phyloP scores from a whole-genome alignment of 2,888 invertebrate species.

The Nymphalis c-album region DNA sequence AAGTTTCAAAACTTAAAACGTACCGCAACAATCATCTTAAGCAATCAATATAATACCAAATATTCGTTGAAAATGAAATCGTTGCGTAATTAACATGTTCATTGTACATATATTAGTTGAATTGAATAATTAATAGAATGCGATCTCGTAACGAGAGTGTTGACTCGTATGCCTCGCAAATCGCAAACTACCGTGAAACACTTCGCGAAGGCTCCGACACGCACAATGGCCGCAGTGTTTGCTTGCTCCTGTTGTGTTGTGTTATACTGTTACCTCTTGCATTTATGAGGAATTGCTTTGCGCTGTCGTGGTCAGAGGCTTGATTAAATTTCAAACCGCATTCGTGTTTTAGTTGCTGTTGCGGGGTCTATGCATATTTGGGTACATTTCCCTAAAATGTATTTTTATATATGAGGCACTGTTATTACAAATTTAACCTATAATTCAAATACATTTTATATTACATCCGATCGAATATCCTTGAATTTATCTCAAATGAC shows the following conservation, averaged over 20 bases:
- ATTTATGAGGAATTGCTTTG: constrained; percentile 53
- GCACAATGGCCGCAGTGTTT: constrained; percentile 70
- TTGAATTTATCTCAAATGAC: constrained; percentile 55
- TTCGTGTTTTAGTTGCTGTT: constrained; percentile 40
- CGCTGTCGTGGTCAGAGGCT: constrained; percentile 56
- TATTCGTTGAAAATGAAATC: constrained; percentile 6
- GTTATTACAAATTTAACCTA: not conserved
- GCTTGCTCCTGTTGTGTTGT: constrained; percentile 47
- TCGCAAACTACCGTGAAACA: constrained; percentile 62
- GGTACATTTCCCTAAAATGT: constrained; percentile 5
- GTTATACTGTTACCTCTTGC: constrained; percentile 47
- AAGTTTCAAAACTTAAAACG: not conserved
- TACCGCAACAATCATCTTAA: not conserved
- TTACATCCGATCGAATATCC: constrained; percentile 23
- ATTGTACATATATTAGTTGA: not conserved
- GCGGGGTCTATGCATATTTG: constrained; percentile 15
- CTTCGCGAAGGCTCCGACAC: constrained; percentile 58
- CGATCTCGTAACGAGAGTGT: constrained; percentile 56
- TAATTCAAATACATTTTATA: not conserved
- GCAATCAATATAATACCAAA: not conserved
- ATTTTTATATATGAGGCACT: not conserved
- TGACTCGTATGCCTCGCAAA: constrained; percentile 55
- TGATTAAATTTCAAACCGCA: constrained; percentile 64
- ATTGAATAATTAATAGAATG: constrained; percentile 38
- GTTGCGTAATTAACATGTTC: constrained; percentile 49